Conservation (phyloP, 2,888 invertebrate species). For the Carpatolechia fugitivella region DNA sequence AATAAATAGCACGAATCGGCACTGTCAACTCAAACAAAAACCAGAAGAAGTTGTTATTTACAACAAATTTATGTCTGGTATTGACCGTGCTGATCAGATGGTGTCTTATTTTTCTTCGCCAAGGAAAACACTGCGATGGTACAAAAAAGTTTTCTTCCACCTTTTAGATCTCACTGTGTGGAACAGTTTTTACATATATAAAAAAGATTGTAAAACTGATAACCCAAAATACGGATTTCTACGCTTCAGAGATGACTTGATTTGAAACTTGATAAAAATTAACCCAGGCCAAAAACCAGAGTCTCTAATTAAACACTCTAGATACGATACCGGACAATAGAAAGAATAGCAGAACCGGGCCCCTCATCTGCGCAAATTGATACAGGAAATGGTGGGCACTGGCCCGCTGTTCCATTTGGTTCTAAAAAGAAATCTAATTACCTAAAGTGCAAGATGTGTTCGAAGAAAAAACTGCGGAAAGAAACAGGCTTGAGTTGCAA, state of each 20-base stretch:
- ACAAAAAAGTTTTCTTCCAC: too few species aligned
- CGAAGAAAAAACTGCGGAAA: too few species aligned
- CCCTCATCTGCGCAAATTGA: too few species aligned
- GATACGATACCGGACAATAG: not conserved
- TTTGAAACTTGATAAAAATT: too few species aligned
- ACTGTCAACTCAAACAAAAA: slow-evolving; percentile 9
- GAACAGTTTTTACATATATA: slow-evolving; percentile 12
- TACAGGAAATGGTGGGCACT: too few species aligned
- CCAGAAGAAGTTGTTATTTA: slow-evolving; percentile 20
- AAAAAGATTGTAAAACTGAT: not conserved
- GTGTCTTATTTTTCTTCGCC: too few species aligned
- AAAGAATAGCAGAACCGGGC: too few species aligned
- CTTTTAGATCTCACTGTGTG: too few species aligned
- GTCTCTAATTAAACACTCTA: not conserved
- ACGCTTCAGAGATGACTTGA: not conserved
- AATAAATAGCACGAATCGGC: slow-evolving; percentile 5
- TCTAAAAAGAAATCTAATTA: too few species aligned
- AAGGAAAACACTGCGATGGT: too few species aligned
- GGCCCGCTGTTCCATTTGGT: too few species aligned
- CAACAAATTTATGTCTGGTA: slow-evolving; percentile 22
- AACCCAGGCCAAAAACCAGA: not conserved
- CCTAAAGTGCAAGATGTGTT: too few species aligned
- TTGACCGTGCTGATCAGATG: slow-evolving; percentile 22
- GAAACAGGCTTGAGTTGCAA: slow-evolving; percentile 15
- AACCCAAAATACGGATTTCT: not conserved